Evolutionary conservation across 2,888 invertebrate species (phyloP).

Genomic region (Fissipunctia ypsillon): DNA sequence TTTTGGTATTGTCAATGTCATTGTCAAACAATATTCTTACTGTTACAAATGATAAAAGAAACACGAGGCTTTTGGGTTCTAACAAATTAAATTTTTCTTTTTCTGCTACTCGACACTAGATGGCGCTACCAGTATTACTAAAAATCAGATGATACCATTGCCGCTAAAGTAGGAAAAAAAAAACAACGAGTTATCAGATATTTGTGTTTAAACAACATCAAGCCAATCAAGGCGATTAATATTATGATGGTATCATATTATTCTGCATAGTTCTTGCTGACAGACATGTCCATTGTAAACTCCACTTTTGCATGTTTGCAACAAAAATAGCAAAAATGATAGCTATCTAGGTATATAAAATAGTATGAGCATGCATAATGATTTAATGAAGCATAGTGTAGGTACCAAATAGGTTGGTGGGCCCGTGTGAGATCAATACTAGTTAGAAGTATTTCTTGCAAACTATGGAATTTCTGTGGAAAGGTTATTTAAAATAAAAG

Average conservation of each 20-base stretch:
- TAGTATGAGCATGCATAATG: not conserved
- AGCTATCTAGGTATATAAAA: conserved; percentile 2
- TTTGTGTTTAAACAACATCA: conserved; percentile 37
- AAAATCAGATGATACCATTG: conserved; percentile 5
- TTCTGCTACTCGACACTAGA: conserved; percentile 69
- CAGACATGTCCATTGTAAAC: not conserved
- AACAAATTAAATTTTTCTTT: not conserved
- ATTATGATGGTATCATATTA: not conserved
- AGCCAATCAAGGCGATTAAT: not conserved
- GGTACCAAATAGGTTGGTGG: conserved; percentile 12
- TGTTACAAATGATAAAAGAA: too few species aligned
- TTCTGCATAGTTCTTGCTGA: not conserved
- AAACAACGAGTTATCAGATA: conserved; percentile 25
- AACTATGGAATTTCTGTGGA: not conserved
- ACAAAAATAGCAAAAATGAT: conserved; percentile 7
- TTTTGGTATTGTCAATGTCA: conserved; percentile 11
- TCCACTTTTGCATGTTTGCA: conserved; percentile 3
- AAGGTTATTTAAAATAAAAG: conserved; percentile 36
- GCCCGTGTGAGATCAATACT: conserved; percentile 16
- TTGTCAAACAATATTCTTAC: not conserved
- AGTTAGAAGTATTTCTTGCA: not conserved
- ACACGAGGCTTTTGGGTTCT: conserved; percentile 2
- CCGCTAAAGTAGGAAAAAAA: conserved; percentile 31
- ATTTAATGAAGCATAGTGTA: too few species aligned
- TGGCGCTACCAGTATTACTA: conserved; percentile 57